Base-by-base conservation (phyloP, 2,797 vertebrate genomes). In the Phoxinus dragarum region DNA sequence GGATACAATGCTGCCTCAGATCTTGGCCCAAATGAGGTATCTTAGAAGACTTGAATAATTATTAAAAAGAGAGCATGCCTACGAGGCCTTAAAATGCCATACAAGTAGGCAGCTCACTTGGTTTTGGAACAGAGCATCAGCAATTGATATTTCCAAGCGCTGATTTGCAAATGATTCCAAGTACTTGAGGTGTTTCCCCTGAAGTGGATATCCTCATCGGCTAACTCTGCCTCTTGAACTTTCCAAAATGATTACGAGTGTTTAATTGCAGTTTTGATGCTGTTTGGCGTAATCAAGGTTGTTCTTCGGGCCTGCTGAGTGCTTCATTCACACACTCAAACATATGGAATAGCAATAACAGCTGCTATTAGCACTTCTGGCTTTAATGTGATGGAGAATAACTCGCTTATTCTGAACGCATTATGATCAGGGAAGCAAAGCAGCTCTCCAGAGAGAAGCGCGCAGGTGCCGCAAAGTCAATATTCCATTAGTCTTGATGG, bases 131-230 rank as follows among this genome's bases (percentile, higher is more conserved):
- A 21, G 38, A 56, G 21, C 75, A 47, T 72, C 72, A 49, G 79
- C 73, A 4, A 74, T 1, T 86, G 86, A 72, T 54, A 47, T 87
- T 67, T 81, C 81, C 80, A 89, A 76, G 64, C 83, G 75, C 68
- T 80, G 86, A 89, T 86, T 52, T 40, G 40, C 80, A 88, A 42
- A 85, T 42, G 42, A 75, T 80, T 68, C 10, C 4, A 27, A 71
- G 74, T 3, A 82, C 89, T 89, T 86, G 10, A 80, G 88, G 88
- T 88, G 78, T 89, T 88, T 87, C 90, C 84, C 88, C 91, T 86
- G 78, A 83, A 84, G 77, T 78, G 86, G 34, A 34, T 38, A 69
- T 87, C 69, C 66, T 77, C 89, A 74, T 91, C 85, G 67, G 34
- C 54, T 54, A 38, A 56, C 85, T 82, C 81, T 82, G 80, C 42